Base-by-base conservation (phyloP, 2,113 vertebrate genomes). In the Colinus virginianus region DNA sequence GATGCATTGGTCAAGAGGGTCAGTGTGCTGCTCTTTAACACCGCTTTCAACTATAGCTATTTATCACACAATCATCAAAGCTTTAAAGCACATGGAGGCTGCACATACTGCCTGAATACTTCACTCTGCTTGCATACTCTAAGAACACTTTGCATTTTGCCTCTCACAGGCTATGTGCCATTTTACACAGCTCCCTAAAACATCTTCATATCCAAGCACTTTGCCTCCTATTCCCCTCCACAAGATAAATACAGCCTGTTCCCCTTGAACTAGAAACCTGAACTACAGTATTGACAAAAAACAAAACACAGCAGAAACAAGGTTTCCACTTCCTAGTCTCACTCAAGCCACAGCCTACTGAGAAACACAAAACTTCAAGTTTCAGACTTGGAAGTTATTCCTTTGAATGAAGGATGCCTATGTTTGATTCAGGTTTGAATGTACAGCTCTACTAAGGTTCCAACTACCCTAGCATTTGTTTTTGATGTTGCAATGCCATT, bases 51-150 rank as follows among this genome's bases (percentile, higher is more conserved):
- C 45, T 19, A 19, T 4, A 2, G 4, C 2, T 18, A 46, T 6
- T 17, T 14, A 2, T n/a, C 38, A 12, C 16, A 87, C n/a, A 36
- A 58, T 17, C 32, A 46, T 42, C 26, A 59, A 55, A 46, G 55
- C 0, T 0, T 2, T 18, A 66, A 1, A 59, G 21, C 21, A 66
- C 17, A 36, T 0, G 0, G 10, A 48, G 0, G 0, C 11, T 11
- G 62, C 25, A 53, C 2, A 1, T 13, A 30, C 28, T 71, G 53
- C 36, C 76, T 6, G 13, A 21, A 84, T 3, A 16, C 4, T 18
- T 21, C 51, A 53, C 15, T 32, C 53, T 32, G 53, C n/a, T 76
- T 6, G 14, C 28, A 89, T 3, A 12, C 4, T 21, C 16, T 40
- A 68, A 5, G 59, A 55, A 45, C 32, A 6, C 34, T 45, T 34